A percentile compares a stretch with the other conserved stretches of the same genome.
Conservation (phyloP, 2,888 invertebrate genomes). For the Slavum lentiscoides region DNA sequence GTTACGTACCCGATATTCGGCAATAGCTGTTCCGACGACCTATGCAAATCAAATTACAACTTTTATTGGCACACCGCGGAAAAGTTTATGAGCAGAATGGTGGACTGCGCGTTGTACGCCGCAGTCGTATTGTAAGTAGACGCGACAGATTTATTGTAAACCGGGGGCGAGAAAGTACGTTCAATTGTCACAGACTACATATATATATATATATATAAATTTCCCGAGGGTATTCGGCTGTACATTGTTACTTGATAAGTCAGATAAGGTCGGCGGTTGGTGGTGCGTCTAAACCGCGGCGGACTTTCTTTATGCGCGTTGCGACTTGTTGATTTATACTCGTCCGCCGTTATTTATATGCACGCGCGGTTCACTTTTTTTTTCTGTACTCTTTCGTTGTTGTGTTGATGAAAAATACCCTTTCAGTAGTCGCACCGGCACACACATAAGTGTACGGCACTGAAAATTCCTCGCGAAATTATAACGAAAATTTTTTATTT, state of each 20-base stretch:
- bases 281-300: background rate
- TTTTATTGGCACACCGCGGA: background rate
- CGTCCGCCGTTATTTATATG: conserved; percentile 23
- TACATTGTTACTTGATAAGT: conserved; percentile 27
- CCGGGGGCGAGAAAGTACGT: conserved; percentile 9
- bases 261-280: conserved; percentile 13
- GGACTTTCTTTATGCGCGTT: background rate
- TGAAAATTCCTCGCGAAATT: too few species aligned
- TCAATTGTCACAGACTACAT: conserved; percentile 11
- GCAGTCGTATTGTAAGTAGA: background rate
- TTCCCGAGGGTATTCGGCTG: conserved; percentile 35
- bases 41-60: conserved; percentile 21
- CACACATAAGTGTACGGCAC: too few species aligned
- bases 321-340: conserved; percentile 46
- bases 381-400: background rate
- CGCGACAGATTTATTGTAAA: conserved; percentile 37
- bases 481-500: too few species aligned
- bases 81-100: conserved; percentile 6
- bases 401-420: background rate
- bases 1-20: too few species aligned
- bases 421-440: background rate
- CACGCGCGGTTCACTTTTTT: background rate
- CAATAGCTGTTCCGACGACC: background rate
- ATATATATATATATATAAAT: background rate
- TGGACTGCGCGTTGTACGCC: background rate